These are phyloP conservation scores for Zoanthus sociatus DNA, from an alignment of 92 coral and sea anemone species.

Conservation along the genomic window DNA sequence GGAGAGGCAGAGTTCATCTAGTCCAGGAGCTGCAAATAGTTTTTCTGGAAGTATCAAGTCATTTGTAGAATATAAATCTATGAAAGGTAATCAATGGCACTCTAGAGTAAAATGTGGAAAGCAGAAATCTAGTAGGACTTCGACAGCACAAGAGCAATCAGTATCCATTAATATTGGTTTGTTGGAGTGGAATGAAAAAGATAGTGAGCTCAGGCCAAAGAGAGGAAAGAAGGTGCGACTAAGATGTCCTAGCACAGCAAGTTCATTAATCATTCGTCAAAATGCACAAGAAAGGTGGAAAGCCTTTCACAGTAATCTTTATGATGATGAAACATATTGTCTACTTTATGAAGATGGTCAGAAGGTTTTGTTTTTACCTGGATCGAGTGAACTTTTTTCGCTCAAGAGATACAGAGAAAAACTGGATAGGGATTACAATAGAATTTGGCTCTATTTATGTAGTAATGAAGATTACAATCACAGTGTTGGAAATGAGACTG, in stretches of 20 bases:
- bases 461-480: conserved; percentile 14
- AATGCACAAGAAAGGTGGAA: conserved; percentile 70
- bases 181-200: conserved; percentile 59
- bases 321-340: conserved; percentile 41
- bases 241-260: conserved; percentile 1
- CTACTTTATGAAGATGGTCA: conserved; percentile 65
- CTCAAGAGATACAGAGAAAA: conserved; percentile 34
- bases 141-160: conserved; percentile 48
- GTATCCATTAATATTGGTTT: conserved; percentile 52
- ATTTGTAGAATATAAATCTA: conserved; percentile 39
- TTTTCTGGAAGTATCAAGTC: conserved; percentile 37
- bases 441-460: conserved; percentile 46
- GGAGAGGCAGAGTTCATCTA: conserved; percentile 29
- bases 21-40: conserved; percentile 51
- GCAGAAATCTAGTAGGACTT: conserved; percentile 45
- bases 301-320: conserved; percentile 55
- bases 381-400: conserved; percentile 23
- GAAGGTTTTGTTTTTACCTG: conserved; percentile 48
- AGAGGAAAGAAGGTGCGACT: conserved; percentile 65
- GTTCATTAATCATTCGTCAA: conserved; percentile 32
- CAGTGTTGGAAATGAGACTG: not conserved
- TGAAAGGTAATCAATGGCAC: conserved; percentile 54
- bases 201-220: conserved; percentile 46
- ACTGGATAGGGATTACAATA: conserved; percentile 53
- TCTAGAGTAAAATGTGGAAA: conserved; percentile 51